Percentiles rank a stretch among this genome's conserved stretches.
These are phyloP conservation scores for Venustaconcha ellipsiformis DNA, from an alignment of 1,140 invertebrate species.

Conservation along the genomic window DNA sequence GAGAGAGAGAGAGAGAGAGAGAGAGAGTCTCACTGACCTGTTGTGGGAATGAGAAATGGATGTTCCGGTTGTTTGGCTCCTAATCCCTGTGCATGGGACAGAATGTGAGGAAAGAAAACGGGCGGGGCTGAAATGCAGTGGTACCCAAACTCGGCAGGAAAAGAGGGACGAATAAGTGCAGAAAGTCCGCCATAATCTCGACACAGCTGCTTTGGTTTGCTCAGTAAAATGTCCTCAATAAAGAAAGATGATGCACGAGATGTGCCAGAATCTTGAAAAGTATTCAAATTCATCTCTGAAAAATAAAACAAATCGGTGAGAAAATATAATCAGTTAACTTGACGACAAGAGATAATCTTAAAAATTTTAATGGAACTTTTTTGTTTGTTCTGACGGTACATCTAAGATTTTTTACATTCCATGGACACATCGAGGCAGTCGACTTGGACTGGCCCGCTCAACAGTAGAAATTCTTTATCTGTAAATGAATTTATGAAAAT, in stretches of 20 bases:
- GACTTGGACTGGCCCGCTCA: no score
- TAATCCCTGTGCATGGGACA: slow-evolving; percentile 69
- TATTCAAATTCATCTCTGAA: slow-evolving; percentile 9
- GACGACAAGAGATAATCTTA: neutral
- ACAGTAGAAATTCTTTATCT: no score
- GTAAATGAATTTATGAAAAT: no score
- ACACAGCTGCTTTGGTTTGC: slow-evolving; percentile 69
- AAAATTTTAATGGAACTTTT: neutral
- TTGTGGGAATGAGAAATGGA: slow-evolving; percentile 69
- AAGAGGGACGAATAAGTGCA: slow-evolving; percentile 39
- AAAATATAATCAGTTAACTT: neutral
- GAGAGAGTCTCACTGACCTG: slow-evolving; percentile 65
- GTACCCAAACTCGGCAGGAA: slow-evolving; percentile 58
- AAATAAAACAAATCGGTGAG: neutral
- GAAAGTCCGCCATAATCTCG: slow-evolving; percentile 39
- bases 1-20: no score
- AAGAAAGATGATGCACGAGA: slow-evolving; percentile 74
- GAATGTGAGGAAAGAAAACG: slow-evolving; percentile 64
- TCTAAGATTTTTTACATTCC: neutral
- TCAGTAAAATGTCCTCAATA: slow-evolving; percentile 84
- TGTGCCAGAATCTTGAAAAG: slow-evolving; percentile 11
- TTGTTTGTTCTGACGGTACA: neutral
- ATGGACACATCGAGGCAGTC: no score
- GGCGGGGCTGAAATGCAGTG: slow-evolving; percentile 46
- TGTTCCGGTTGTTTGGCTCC: slow-evolving; percentile 71